Conservation (phyloP, 2,888 invertebrate genomes). For the Bibio marci region DNA sequence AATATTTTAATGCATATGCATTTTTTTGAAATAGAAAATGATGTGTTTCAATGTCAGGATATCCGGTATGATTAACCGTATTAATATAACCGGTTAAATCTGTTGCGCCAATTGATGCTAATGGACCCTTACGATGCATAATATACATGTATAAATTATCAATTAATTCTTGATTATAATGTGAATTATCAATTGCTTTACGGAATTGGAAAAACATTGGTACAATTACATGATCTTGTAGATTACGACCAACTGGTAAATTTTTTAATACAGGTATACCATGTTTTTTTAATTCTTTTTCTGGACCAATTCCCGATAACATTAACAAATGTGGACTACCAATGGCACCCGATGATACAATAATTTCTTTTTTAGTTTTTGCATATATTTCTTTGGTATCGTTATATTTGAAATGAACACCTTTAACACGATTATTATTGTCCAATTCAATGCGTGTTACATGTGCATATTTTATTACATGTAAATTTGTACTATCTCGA, state of each 20-base stretch:
- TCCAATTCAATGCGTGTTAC: slow-evolving; percentile 34
- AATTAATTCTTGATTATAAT: slow-evolving; percentile 9
- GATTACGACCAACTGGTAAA: slow-evolving; percentile 49
- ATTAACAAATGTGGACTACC: slow-evolving; percentile 63
- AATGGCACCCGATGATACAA: slow-evolving; percentile 58
- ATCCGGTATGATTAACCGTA: slow-evolving; percentile 22
- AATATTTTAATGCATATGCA: slow-evolving; percentile 21
- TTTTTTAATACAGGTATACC: slow-evolving; percentile 38
- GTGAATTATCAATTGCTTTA: slow-evolving; percentile 11
- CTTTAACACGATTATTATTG: slow-evolving; percentile 42
- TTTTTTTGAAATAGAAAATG: slow-evolving; percentile 21
- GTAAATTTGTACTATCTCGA: slow-evolving; percentile 23
- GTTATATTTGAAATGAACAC: slow-evolving; percentile 29
- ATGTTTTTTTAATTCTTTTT: slow-evolving; percentile 35
- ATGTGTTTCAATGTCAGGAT: slow-evolving; percentile 3
- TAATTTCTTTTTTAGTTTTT: slow-evolving; percentile 47
- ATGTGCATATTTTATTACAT: slow-evolving; percentile 32
- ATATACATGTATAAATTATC: slow-evolving; percentile 29
- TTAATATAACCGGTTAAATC: slow-evolving; percentile 35
- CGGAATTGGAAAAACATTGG: slow-evolving; percentile 26
- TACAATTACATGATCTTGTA: slow-evolving; percentile 62
- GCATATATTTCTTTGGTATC: neutral
- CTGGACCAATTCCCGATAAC: slow-evolving; percentile 61
- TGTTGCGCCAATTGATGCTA: slow-evolving; percentile 28
- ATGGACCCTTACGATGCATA: slow-evolving; percentile 30